Percentiles rank a stretch among this genome's conserved stretches.
These are phyloP conservation scores for Drosophila mauritiana DNA, from an alignment of 1,140 invertebrate genomes.

Conservation along the genomic window DNA sequence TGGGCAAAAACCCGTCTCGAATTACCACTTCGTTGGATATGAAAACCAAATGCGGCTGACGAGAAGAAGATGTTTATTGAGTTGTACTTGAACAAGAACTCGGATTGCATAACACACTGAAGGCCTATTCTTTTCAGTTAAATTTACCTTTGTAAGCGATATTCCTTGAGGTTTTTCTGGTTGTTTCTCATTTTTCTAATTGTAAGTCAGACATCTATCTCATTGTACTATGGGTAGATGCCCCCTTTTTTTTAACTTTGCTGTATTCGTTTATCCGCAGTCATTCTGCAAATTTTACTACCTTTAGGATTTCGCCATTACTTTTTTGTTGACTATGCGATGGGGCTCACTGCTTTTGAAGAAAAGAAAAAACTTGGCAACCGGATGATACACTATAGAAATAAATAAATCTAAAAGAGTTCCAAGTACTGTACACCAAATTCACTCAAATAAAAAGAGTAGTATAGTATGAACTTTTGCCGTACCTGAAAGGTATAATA, in stretches of 20 bases:
- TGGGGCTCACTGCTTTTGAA: background rate
- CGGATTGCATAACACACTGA: conserved; percentile 53
- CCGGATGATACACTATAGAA: no score
- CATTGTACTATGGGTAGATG: conserved; percentile 9
- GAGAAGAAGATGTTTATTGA: conserved; percentile 39
- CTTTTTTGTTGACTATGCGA: conserved; percentile 1
- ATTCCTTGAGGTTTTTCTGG: conserved; percentile 2
- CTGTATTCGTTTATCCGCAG: conserved; percentile 9
- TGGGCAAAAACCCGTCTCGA: conserved; percentile 48
- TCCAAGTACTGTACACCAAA: no score
- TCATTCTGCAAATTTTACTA: conserved; percentile 24
- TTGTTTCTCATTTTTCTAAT: conserved; percentile 35
- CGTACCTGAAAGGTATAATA: background rate
- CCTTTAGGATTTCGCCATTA: background rate
- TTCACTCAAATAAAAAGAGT: no score
- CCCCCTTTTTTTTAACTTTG: background rate
- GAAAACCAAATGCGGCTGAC: conserved; percentile 29
- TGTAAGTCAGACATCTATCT: conserved; percentile 46
- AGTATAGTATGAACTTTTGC: no score
- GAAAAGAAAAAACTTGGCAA: background rate
- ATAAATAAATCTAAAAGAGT: no score
- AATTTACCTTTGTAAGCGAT: conserved; percentile 23
- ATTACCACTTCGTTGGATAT: conserved; percentile 38
- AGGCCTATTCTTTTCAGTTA: conserved; percentile 21
- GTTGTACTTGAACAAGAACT: conserved; percentile 60